A percentile compares a stretch with the other conserved stretches of the same genome.
Evolutionary conservation across 2,113 vertebrate species (phyloP).

Genomic region (Psephotus haematonotus): DNA sequence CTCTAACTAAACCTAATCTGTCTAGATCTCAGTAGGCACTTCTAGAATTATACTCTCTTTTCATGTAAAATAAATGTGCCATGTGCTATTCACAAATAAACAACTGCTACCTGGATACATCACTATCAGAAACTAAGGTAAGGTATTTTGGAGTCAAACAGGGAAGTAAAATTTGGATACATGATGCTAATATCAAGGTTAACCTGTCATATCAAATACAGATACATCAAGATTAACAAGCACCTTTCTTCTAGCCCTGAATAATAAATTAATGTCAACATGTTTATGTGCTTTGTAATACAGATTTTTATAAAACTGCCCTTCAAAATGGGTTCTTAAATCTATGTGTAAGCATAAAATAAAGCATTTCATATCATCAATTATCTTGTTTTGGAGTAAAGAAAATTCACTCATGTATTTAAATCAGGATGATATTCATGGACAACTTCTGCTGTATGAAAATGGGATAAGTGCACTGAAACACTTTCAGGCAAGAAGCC

Average conservation of each 20-base stretch:
- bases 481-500: constrained; percentile 13
- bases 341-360: constrained; percentile 1
- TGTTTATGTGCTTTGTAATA: constrained; percentile 8
- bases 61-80: not conserved
- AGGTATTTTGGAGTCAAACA: not conserved
- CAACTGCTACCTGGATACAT: not conserved
- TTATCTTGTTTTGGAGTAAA: constrained; percentile 50
- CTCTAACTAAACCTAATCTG: not conserved
- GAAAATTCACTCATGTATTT: constrained; percentile 31
- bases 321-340: not conserved
- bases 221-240: constrained; percentile 1
- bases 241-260: not conserved
- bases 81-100: not conserved
- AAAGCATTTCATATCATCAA: constrained; percentile 18
- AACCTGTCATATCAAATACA: constrained; percentile 31
- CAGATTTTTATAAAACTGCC: constrained; percentile 26
- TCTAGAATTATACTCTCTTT: not conserved
- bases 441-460: not conserved
- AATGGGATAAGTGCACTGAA: constrained; percentile 47
- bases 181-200: constrained; percentile 4
- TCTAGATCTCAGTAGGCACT: not conserved
- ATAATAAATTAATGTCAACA: constrained; percentile 27
- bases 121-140: not conserved
- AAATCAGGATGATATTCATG: constrained; percentile 27
- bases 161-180: constrained; percentile 1